Evolutionary conservation across 2,888 invertebrate genomes (phyloP).

Genomic region (Chironomus tentans): DNA sequence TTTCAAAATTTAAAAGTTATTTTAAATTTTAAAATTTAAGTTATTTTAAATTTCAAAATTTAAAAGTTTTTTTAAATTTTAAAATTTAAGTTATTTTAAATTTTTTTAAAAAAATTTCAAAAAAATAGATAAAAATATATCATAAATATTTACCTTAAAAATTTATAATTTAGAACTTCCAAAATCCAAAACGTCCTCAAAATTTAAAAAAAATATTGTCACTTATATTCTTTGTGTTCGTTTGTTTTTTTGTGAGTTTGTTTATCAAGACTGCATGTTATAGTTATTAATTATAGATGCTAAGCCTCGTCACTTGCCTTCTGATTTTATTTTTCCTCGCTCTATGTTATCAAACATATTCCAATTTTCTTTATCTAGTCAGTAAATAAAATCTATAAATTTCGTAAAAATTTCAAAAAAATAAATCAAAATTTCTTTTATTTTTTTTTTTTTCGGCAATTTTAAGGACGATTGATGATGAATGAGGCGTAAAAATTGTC

Average conservation of each 20-base stretch:
- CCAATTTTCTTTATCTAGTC: slow-evolving; percentile 11
- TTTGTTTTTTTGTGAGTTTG: background rate
- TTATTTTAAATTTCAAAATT: no score
- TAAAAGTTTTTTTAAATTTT: no score
- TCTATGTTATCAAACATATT: background rate
- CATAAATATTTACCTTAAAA: no score
- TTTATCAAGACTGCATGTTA: background rate
- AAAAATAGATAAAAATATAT: no score
- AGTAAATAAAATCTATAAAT: slow-evolving; percentile 4
- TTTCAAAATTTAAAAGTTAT: no score
- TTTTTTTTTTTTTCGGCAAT: background rate
- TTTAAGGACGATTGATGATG: background rate
- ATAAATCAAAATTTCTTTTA: background rate
- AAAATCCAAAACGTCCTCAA: no score
- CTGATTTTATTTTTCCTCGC: background rate
- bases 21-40: no score
- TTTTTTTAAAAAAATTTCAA: no score
- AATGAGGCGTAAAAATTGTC: background rate
- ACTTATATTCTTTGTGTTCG: no score
- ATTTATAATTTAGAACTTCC: no score
- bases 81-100: no score
- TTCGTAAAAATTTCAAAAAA: background rate
- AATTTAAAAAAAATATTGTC: no score
- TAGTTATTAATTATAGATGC: background rate
- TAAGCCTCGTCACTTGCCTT: background rate